Conservation (phyloP, 2,797 vertebrate species). For the Alosa sapidissima region DNA sequence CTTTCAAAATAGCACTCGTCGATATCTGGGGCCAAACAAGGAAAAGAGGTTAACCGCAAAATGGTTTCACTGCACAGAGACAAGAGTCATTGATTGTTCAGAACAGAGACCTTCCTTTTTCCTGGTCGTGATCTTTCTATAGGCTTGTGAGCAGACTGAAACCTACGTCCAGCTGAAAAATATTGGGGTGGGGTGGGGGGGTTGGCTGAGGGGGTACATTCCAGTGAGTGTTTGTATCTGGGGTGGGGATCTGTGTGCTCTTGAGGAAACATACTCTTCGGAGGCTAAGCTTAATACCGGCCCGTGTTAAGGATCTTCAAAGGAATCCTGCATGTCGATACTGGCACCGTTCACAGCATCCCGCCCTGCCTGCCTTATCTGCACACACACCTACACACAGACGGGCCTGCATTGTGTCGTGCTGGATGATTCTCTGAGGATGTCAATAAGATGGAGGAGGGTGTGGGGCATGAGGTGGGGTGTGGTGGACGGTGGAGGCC, state of each 20-base stretch:
- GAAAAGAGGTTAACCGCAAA: background rate
- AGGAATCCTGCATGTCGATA: constrained; percentile 58
- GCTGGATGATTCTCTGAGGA: background rate
- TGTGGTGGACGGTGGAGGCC: constrained; percentile 40
- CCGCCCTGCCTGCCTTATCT: constrained; percentile 50
- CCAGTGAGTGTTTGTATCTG: constrained; percentile 37
- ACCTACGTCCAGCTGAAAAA: background rate
- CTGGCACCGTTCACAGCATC: constrained; percentile 43
- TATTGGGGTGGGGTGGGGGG: background rate
- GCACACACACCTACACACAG: constrained; percentile 27
- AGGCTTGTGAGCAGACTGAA: background rate
- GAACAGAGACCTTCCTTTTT: background rate
- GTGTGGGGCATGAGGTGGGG: background rate
- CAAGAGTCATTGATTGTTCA: background rate
- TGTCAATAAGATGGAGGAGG: background rate
- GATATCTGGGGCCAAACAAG: constrained; percentile 84
- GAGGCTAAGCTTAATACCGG: constrained; percentile 38
- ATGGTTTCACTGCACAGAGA: background rate
- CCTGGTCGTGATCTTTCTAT: background rate
- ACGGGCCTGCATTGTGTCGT: background rate
- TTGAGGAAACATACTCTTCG: constrained; percentile 43
- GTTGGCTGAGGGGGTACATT: constrained; percentile 34
- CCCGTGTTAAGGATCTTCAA: constrained; percentile 57
- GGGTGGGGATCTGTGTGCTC: constrained; percentile 40
- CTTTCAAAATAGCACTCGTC: constrained; percentile 96